Base-by-base conservation (phyloP, 1,140 invertebrate genomes). In the Globodera rostochiensis region DNA sequence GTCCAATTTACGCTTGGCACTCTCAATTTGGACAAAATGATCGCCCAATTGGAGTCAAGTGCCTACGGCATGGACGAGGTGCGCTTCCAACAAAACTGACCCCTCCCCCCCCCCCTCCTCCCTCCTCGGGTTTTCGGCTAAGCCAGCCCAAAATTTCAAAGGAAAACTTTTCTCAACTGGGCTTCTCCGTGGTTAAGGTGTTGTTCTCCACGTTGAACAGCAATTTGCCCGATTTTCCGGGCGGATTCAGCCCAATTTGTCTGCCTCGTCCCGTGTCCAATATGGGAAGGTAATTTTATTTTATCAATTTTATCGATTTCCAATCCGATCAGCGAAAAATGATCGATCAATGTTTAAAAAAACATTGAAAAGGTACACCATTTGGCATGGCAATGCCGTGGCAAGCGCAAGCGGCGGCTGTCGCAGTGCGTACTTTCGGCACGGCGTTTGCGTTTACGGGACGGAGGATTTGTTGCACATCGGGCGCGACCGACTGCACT, bases 51-150 rank as follows among this genome's bases (percentile, higher is more conserved):
- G 7, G 80, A 85, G 13, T 50, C 67, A 46, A 75, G 53, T 6
- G 60, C 57, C 50, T 86, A 71, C 46, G 84, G 84, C 67, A 71
- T 86, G 46, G 84, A 84, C 73, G 84, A 84, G 53, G 73, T 84
- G 47, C 47, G 36, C 21, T 49, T 11, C 36, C 3, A 7, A 73
- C 25, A 83, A 75, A 36, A 36, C 36, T 36, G 47, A 57, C 21
- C 25, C 25, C 25, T 2, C 25, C 25, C 25, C 25, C 25, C 25
- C 25, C 25, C 2, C n/a, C n/a, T n/a, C n/a, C 25, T 25, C 25
- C 2, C 36, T 36, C 60, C 36, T 66, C 19, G 8, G 9, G 53
- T 15, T 19, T 73, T 49, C 5, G 21, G 6, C 6, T 19, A 73
- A 19, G 4, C 6, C 1, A 53, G 11, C 49, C 1, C 7, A 13